Conservation (phyloP, 2,888 invertebrate genomes). For the Dicyrtomina minuta region DNA sequence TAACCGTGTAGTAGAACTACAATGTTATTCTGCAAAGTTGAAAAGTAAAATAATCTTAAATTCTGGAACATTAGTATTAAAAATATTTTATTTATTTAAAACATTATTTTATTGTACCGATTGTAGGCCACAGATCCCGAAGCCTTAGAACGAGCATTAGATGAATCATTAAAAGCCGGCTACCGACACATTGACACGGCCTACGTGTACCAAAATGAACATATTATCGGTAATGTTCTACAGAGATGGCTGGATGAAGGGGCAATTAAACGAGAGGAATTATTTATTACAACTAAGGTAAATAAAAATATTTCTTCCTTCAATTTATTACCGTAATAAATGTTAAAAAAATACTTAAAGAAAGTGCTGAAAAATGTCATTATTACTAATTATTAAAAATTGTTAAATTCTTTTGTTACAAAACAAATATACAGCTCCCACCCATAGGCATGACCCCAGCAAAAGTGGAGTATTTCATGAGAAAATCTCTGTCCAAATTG, state of each 20-base stretch:
- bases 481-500: conserved; percentile 62
- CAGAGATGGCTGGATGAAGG: conserved; percentile 70
- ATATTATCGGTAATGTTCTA: conserved; percentile 71
- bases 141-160: conserved; percentile 53
- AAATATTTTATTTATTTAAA: neutral
- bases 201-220: conserved; percentile 58
- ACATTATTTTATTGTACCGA: neutral
- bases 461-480: conserved; percentile 44
- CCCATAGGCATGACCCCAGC: conserved; percentile 43
- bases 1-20: neutral
- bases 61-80: neutral
- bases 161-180: conserved; percentile 55
- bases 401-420: neutral
- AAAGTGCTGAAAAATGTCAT: neutral
- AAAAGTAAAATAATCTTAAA: neutral
- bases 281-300: conserved; percentile 83
- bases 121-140: conserved; percentile 4
- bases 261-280: conserved; percentile 70
- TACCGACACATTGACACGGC: too few species aligned
- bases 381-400: neutral
- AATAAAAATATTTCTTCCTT: neutral
- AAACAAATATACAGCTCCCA: conserved; percentile 40
- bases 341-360: neutral
- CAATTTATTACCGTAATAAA: neutral
- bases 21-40: neutral